These are phyloP conservation scores for Oscheius myriophilus DNA, from an alignment of 2,888 invertebrate genomes.

Conservation along the genomic window DNA sequence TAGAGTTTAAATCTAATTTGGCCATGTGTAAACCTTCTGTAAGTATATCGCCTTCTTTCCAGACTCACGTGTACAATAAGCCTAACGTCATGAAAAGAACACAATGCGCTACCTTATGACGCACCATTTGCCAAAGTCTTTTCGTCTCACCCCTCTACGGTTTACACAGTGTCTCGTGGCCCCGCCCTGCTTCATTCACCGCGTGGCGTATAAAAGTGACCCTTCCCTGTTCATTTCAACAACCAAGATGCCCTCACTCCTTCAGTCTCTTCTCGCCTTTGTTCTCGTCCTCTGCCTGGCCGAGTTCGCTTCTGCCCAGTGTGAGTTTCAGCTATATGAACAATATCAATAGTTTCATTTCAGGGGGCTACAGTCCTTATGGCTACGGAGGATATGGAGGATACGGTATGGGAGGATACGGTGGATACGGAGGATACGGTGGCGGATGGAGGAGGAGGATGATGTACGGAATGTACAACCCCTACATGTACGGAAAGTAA, in stretches of 20 bases:
- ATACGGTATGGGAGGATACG: conserved; percentile 4
- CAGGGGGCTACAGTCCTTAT: conserved; percentile 13
- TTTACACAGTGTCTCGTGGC: not conserved
- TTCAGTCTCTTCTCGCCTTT: not conserved
- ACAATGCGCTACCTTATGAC: not conserved
- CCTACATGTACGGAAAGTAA: not conserved
- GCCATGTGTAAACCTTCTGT: too few relatives aligned
- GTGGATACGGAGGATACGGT: conserved; percentile 8
- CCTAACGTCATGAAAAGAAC: too few relatives aligned
- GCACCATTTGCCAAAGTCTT: conserved; percentile 8
- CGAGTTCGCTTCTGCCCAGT: not conserved
- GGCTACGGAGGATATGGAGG: conserved; percentile 7
- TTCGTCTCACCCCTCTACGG: not conserved
- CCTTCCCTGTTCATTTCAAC: not conserved
- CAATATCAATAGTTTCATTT: not conserved
- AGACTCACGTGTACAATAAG: too few relatives aligned
- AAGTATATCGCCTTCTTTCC: too few relatives aligned
- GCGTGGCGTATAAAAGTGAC: not conserved
- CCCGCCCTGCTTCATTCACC: not conserved
- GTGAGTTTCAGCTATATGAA: conserved; percentile 22
- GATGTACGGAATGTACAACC: conserved; percentile 3
- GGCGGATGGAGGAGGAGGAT: not conserved
- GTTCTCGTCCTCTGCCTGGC: conserved; percentile 1
- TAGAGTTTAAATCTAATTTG: too few relatives aligned
- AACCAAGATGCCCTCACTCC: not conserved